Evolutionary conservation across 30 jellyfish, hydroid and myxozoan species (phyloP).

Genomic region (Clytia hemisphaerica): DNA sequence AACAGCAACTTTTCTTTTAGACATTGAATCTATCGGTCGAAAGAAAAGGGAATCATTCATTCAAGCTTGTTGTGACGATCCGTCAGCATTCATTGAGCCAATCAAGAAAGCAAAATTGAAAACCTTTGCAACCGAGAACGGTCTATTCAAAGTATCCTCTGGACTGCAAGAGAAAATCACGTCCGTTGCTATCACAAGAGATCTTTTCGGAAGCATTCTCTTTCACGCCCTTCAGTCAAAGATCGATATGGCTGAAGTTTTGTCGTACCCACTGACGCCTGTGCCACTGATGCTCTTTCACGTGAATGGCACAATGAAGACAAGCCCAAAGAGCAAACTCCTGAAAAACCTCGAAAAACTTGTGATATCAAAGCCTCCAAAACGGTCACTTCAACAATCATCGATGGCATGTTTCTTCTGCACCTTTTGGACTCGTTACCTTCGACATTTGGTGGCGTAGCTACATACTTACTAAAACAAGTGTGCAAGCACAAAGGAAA

Average conservation of each 20-base stretch:
- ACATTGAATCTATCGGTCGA: neutral
- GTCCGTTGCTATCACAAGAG: neutral
- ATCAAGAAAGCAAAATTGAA: neutral
- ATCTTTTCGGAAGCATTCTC: conserved; percentile 2
- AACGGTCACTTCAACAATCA: neutral
- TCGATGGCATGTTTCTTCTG: conserved; percentile 10
- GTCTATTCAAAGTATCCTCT: neutral
- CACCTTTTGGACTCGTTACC: neutral
- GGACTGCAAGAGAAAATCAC: neutral
- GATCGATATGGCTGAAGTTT: neutral
- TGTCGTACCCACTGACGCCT: neutral
- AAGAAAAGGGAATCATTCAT: neutral
- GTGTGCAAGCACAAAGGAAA: neutral
- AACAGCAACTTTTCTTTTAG: neutral
- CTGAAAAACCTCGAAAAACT: neutral
- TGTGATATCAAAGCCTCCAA: neutral
- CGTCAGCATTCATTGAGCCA: neutral
- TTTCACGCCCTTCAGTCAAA: neutral
- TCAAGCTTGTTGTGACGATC: conserved; percentile 2
- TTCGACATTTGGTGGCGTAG: conserved; percentile 3
- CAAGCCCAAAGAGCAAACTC: neutral
- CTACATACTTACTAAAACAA: neutral
- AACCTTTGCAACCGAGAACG: conserved; percentile 1
- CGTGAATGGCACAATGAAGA: conserved; percentile 9
- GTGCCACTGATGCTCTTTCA: neutral